A percentile compares a stretch with the other conserved stretches of the same genome.
These are phyloP conservation scores for Caenorhabditis angaria DNA, from an alignment of 2,888 invertebrate genomes.

Conservation along the genomic window DNA sequence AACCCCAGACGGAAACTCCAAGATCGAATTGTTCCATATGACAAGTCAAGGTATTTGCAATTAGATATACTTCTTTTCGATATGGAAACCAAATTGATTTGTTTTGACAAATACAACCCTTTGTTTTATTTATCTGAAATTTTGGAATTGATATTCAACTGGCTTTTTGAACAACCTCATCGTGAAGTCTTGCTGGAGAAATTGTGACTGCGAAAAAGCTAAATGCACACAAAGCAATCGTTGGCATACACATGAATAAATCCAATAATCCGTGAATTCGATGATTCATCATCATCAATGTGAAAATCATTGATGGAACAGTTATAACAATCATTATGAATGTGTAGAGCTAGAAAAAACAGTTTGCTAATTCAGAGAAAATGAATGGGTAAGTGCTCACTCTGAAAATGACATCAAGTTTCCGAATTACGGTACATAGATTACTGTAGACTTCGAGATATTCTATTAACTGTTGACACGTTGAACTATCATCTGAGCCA, in stretches of 20 bases:
- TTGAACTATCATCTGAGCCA: slow-evolving; percentile 23
- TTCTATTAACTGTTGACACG: slow-evolving; percentile 31
- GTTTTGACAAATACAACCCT: slow-evolving; percentile 54
- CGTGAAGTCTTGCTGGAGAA: slow-evolving; percentile 52
- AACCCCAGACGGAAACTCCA: slow-evolving; percentile 60
- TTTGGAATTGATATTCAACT: too few relatives aligned
- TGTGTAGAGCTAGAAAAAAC: slow-evolving; percentile 46
- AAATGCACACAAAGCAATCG: slow-evolving; percentile 48
- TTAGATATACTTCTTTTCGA: slow-evolving; percentile 52
- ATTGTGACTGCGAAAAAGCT: slow-evolving; percentile 50
- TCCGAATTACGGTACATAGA: slow-evolving; percentile 39
- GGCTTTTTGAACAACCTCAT: too few relatives aligned
- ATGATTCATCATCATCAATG: slow-evolving; percentile 55
- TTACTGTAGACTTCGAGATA: slow-evolving; percentile 43
- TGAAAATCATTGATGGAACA: slow-evolving; percentile 48
- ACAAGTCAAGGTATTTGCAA: slow-evolving; percentile 46
- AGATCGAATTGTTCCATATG: slow-evolving; percentile 60
- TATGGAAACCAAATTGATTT: slow-evolving; percentile 53
- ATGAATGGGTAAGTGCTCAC: too few relatives aligned
- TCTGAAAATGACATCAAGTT: slow-evolving; percentile 48
- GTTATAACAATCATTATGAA: slow-evolving; percentile 52
- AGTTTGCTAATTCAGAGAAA: too few relatives aligned
- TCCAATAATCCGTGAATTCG: slow-evolving; percentile 44
- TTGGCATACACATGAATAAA: slow-evolving; percentile 47
- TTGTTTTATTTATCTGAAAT: slow-evolving; percentile 75